Evolutionary conservation across 2,113 vertebrate genomes (phyloP).

Genomic region (Ornithorhynchus anatinus): DNA sequence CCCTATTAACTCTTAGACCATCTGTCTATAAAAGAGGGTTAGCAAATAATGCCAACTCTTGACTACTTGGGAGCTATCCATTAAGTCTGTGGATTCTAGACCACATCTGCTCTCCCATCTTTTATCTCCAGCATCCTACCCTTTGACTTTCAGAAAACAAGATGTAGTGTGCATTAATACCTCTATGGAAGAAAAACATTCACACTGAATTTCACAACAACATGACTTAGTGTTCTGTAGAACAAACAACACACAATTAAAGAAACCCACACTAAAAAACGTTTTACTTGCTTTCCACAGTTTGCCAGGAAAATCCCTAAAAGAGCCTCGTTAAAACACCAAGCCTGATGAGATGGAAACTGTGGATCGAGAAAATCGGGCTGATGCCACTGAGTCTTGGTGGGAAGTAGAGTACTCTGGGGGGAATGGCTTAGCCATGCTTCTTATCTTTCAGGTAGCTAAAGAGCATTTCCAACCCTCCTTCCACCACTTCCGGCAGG

Average conservation of each 20-base stretch:
- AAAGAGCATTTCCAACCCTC: conserved; percentile 83
- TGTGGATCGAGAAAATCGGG: not conserved
- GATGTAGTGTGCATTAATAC: not conserved
- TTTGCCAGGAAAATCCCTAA: not conserved
- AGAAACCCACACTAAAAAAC: not conserved
- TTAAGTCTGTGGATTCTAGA: not conserved
- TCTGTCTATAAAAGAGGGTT: not conserved
- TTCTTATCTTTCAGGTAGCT: conserved; percentile 86
- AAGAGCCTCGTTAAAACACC: not conserved
- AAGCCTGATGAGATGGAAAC: not conserved
- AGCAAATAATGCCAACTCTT: not conserved
- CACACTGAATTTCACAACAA: not conserved
- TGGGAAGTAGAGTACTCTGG: not conserved
- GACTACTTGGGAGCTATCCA: not conserved
- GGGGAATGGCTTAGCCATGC: conserved; percentile 43
- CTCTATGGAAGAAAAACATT: not conserved
- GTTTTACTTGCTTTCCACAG: conserved; percentile 35
- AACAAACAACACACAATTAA: conserved; percentile 29
- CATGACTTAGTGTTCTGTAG: too few relatives aligned
- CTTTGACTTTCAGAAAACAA: not conserved
- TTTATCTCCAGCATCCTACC: not conserved
- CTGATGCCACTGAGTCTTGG: fast-evolving
- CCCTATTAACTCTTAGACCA: not conserved
- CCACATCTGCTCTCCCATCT: not conserved
- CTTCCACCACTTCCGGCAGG: conserved; percentile 83